Conservation (phyloP, 2,113 vertebrate species). For the Myrmecophaga tridactyla region DNA sequence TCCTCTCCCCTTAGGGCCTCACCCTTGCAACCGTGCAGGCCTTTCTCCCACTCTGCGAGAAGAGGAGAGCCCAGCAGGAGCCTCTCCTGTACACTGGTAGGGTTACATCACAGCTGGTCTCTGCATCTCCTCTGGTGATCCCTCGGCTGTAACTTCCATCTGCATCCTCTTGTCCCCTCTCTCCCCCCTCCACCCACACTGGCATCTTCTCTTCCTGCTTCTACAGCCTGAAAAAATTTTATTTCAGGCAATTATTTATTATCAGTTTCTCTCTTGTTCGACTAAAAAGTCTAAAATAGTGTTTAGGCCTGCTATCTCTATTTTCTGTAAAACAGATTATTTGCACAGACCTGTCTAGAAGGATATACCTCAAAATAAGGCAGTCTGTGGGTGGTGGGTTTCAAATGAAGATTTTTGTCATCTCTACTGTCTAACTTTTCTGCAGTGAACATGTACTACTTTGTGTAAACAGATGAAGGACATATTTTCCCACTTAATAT, state of each 20-base stretch:
- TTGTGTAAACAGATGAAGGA: neutral
- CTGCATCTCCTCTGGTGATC: neutral
- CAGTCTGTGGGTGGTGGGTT: neutral
- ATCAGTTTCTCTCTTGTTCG: constrained; percentile 20
- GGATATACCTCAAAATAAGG: constrained; percentile 6
- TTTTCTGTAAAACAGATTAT: constrained; percentile 13
- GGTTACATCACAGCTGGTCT: constrained; percentile 64
- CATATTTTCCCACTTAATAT: constrained; percentile 2
- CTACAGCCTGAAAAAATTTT: neutral
- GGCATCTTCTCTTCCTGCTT: neutral
- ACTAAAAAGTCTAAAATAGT: neutral
- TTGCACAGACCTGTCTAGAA: neutral
- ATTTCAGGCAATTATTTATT: neutral
- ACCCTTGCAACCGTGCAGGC: neutral
- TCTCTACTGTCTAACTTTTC: constrained; percentile 24
- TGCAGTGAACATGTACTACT: constrained; percentile 5
- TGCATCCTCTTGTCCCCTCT: neutral
- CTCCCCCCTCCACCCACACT: neutral
- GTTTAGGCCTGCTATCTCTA: neutral
- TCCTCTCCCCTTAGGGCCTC: neutral
- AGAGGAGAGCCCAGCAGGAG: neutral
- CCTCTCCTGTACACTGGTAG: constrained; percentile 7
- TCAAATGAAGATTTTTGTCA: constrained; percentile 45
- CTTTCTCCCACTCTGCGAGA: constrained; percentile 61
- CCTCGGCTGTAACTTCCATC: neutral